Percentiles rank a stretch among this genome's conserved stretches.
Conservation (phyloP, 1,140 invertebrate species). For the Drosophila virilis region DNA sequence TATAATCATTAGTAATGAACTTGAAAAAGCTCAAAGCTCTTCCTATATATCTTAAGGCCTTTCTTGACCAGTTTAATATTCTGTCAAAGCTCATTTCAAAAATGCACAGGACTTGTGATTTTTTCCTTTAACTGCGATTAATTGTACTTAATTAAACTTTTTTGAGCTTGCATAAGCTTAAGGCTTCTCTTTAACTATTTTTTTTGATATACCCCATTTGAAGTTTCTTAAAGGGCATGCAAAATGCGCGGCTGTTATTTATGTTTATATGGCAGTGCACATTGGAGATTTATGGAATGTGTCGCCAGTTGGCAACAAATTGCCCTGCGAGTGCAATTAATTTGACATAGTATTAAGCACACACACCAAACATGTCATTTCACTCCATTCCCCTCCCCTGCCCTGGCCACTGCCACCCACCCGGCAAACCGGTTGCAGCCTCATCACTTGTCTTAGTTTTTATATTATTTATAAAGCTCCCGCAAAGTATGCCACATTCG, state of each 20-base stretch:
- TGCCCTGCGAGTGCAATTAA: conserved; percentile 54
- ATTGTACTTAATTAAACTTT: background rate
- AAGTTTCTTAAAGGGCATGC: background rate
- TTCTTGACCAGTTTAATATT: no score
- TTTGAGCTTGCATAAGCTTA: background rate
- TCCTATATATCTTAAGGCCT: no score
- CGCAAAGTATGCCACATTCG: conserved; percentile 62
- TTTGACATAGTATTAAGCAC: conserved; percentile 45
- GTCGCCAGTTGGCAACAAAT: conserved; percentile 50
- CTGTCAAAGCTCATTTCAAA: no score
- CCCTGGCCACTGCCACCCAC: background rate
- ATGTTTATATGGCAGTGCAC: conserved; percentile 39
- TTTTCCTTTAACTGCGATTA: background rate
- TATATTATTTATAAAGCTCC: conserved; percentile 10
- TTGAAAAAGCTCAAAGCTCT: no score
- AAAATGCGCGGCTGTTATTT: conserved; percentile 23
- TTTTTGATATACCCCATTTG: background rate
- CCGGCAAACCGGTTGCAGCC: conserved; percentile 29
- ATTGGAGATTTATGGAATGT: conserved; percentile 50
- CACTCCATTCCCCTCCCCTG: background rate
- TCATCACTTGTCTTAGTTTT: background rate
- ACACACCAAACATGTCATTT: conserved; percentile 11
- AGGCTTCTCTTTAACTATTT: background rate
- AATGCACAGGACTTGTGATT: background rate
- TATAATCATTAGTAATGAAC: no score